Evolutionary conservation across 2,888 invertebrate genomes (phyloP).

Genomic region (Holacanthella duospinosa): DNA sequence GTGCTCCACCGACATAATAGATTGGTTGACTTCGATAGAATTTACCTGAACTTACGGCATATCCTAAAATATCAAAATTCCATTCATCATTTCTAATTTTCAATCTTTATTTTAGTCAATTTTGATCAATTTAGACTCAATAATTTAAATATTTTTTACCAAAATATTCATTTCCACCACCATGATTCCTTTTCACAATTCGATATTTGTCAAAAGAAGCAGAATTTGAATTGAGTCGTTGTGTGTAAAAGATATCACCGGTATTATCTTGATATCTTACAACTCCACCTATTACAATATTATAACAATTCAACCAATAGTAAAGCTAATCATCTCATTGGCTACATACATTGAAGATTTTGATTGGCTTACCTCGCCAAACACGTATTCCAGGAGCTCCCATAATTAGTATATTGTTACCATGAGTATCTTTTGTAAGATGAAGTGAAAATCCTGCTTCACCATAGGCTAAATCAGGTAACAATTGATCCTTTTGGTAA

Average conservation of each 20-base stretch:
- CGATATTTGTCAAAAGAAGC: background rate
- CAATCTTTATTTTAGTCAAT: background rate
- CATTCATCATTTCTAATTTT: background rate
- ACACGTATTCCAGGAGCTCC: constrained; percentile 53
- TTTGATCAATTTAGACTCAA: background rate
- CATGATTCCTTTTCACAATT: background rate
- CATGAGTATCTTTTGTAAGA: constrained; percentile 33
- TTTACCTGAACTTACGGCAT: constrained; percentile 35
- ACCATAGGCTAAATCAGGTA: constrained; percentile 29
- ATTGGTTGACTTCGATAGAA: constrained; percentile 41
- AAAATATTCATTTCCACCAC: background rate
- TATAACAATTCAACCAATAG: background rate
- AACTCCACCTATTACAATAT: constrained; percentile 3
- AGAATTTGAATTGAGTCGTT: background rate
- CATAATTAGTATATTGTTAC: constrained; percentile 43
- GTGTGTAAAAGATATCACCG: background rate
- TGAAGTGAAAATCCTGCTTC: constrained; percentile 39
- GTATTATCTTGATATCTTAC: constrained; percentile 9
- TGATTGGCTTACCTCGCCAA: constrained; percentile 41
- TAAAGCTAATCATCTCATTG: background rate
- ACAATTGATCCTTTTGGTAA: background rate
- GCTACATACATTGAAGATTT: too few relatives aligned
- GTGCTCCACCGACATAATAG: constrained; percentile 46
- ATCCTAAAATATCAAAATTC: constrained; percentile 14
- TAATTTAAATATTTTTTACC: too few relatives aligned